Percentiles rank a stretch among this genome's conserved stretches.
phyloP scores from a whole-genome alignment of 1,140 invertebrate species.

The Homalodisca vitripennis region DNA sequence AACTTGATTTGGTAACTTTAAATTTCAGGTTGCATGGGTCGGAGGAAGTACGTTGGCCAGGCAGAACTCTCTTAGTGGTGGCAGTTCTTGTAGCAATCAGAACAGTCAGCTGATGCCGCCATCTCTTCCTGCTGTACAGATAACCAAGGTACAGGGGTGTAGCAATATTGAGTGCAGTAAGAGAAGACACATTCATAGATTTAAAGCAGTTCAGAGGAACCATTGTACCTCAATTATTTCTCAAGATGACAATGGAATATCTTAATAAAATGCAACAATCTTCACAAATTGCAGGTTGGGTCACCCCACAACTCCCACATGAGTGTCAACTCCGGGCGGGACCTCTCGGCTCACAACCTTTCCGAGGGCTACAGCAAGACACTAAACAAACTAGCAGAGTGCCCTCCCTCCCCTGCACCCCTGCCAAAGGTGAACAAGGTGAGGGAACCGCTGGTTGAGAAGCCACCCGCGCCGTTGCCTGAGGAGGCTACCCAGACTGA shows the following conservation, averaged over 20 bases:
- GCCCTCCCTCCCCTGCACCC: constrained; percentile 7
- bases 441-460: background rate
- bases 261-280: too few relatives aligned
- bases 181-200: too few relatives aligned
- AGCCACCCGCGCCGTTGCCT: constrained; percentile 25
- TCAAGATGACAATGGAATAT: too few relatives aligned
- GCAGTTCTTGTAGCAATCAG: constrained; percentile 32
- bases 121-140: constrained; percentile 5
- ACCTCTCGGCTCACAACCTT: constrained; percentile 2
- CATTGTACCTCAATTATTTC: too few relatives aligned
- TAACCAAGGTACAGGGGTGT: constrained; percentile 21
- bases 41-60: constrained; percentile 46
- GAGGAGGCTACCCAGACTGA: constrained; percentile 31
- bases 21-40: constrained; percentile 52
- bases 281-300: constrained; percentile 30
- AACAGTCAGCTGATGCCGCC: constrained; percentile 27
- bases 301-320: constrained; percentile 33
- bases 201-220: too few relatives aligned
- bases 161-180: too few relatives aligned
- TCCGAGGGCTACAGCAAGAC: constrained; percentile 32
- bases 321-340: constrained; percentile 30
- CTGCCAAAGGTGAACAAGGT: constrained; percentile 34
- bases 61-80: constrained; percentile 49
- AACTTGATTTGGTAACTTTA: too few relatives aligned
- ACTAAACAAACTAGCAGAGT: constrained; percentile 29